Evolutionary conservation across 2,888 invertebrate genomes (phyloP).

Genomic region (Tuberolachnus salignus): DNA sequence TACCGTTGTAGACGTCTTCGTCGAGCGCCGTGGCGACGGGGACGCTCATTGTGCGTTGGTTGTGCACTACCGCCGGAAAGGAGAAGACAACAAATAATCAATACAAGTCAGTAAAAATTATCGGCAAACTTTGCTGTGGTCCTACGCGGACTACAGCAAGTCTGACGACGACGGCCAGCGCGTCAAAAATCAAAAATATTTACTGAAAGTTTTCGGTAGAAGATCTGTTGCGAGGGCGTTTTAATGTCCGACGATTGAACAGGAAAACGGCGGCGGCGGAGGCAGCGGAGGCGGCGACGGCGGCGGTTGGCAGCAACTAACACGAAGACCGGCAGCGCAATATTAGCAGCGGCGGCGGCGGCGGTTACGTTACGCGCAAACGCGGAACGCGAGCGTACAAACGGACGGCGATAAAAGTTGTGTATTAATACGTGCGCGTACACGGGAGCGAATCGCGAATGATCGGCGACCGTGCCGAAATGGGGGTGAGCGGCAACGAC

Average conservation of each 20-base stretch:
- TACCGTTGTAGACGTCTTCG: constrained; percentile 59
- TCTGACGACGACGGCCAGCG: neutral
- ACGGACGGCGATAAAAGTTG: neutral
- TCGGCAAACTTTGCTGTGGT: too few species aligned
- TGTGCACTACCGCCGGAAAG: neutral
- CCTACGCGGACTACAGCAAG: too few species aligned
- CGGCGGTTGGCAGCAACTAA: too few species aligned
- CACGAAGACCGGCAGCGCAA: too few species aligned
- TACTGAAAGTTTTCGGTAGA: neutral
- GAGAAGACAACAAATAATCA: neutral
- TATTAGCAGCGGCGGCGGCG: neutral
- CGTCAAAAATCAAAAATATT: neutral
- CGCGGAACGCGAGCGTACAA: neutral
- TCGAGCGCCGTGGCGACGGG: constrained; percentile 8
- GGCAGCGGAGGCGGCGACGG: neutral
- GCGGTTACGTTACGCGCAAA: neutral
- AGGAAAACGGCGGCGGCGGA: too few species aligned
- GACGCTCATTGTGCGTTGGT: constrained; percentile 30
- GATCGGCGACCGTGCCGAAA: neutral
- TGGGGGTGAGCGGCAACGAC: neutral
- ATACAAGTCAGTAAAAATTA: too few species aligned
- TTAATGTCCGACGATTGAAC: too few species aligned
- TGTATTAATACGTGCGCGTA: neutral
- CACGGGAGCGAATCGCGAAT: too few species aligned
- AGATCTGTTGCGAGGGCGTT: too few species aligned